Percentiles rank a stretch among this genome's conserved stretches.
phyloP scores from a whole-genome alignment of 2,797 vertebrate genomes.

The Scleropages formosus region DNA sequence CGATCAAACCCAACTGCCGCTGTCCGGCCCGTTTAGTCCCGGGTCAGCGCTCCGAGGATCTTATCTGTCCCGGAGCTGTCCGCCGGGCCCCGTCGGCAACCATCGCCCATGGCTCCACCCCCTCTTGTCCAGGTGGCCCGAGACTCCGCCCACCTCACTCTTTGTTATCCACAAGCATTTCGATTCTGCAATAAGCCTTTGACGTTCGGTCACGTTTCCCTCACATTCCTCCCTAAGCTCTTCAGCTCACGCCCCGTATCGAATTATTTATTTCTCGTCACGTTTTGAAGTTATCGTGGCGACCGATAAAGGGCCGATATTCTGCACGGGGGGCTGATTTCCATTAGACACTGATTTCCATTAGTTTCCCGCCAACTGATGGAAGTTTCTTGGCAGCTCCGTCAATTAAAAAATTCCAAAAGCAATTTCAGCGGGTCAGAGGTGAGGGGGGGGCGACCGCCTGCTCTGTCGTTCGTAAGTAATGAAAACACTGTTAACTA shows the following conservation, averaged over 20 bases:
- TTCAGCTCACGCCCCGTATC: too few species aligned
- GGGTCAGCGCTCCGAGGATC: slow-evolving; percentile 59
- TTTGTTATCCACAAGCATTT: neutral
- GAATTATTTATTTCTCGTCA: too few species aligned
- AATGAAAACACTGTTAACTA: neutral
- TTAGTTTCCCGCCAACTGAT: neutral
- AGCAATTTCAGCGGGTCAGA: slow-evolving; percentile 64
- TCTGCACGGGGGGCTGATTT: too few species aligned
- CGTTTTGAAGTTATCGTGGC: slow-evolving; percentile 2
- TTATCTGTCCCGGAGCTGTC: slow-evolving; percentile 34
- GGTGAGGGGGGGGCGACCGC: slow-evolving; percentile 45
- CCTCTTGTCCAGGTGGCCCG: slow-evolving; percentile 2
- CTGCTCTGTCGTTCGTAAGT: neutral
- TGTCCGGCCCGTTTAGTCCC: slow-evolving; percentile 56
- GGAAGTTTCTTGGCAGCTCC: neutral
- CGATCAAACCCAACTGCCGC: slow-evolving; percentile 71
- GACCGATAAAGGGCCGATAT: neutral
- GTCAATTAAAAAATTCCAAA: slow-evolving; percentile 34
- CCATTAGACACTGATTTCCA: slow-evolving; percentile 3
- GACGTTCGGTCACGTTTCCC: neutral
- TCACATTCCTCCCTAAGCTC: neutral
- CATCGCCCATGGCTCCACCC: slow-evolving; percentile 26
- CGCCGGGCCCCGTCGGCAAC: neutral
- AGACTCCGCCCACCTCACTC: neutral
- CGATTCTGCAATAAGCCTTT: too few species aligned